These are phyloP conservation scores for Struthio camelus DNA, from an alignment of 2,113 vertebrate genomes.

Conservation along the genomic window DNA sequence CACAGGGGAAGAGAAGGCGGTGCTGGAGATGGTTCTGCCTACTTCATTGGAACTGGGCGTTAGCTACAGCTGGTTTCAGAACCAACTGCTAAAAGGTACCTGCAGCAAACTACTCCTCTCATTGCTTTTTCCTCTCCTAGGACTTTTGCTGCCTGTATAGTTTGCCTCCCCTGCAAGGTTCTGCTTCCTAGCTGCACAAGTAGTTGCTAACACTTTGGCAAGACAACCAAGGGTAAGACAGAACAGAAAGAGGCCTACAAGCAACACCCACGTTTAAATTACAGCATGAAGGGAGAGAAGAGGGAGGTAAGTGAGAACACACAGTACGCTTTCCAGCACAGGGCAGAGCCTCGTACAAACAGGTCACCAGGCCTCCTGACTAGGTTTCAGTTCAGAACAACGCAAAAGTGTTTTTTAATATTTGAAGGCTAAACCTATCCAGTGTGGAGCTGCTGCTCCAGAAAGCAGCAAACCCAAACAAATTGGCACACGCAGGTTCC, in stretches of 20 bases:
- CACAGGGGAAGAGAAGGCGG: neutral
- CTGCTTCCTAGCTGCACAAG: neutral
- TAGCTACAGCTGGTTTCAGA: neutral
- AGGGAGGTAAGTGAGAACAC: neutral
- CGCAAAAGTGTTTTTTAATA: fast-evolving
- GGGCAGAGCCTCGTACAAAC: neutral
- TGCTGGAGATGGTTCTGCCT: neutral
- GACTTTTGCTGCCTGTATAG: neutral
- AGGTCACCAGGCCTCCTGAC: neutral
- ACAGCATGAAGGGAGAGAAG: neutral
- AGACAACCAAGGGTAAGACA: neutral
- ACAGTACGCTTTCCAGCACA: neutral
- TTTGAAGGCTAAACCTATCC: neutral
- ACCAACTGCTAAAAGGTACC: neutral
- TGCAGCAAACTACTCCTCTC: neutral
- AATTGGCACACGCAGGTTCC: fast-evolving
- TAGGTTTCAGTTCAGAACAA: neutral
- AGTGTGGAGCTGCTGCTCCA: neutral
- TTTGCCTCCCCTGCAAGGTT: neutral
- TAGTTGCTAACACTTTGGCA: neutral
- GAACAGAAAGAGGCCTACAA: neutral
- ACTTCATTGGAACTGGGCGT: neutral
- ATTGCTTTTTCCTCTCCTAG: neutral
- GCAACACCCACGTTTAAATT: neutral
- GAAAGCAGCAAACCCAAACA: neutral